Evolutionary conservation across 1,140 invertebrate species (phyloP).

Genomic region (Harpegnathos saltator): DNA sequence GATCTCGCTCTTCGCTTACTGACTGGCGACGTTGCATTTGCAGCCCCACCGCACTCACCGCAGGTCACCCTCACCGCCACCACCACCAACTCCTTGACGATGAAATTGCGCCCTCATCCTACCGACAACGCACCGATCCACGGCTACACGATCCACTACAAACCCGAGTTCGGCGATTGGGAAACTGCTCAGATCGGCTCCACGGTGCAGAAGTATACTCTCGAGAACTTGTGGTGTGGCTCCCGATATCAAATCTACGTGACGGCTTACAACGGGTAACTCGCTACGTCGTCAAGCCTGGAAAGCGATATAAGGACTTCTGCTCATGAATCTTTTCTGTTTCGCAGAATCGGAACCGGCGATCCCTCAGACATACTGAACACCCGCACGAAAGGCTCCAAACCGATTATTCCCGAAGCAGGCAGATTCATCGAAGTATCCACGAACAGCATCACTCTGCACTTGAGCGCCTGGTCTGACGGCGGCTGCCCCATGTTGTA

Average conservation of each 20-base stretch:
- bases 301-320: no score
- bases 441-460: conserved; percentile 95
- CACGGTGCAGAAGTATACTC: conserved; percentile 92
- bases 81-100: conserved; percentile 93
- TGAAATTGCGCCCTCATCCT: conserved; percentile 92
- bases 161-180: conserved; percentile 97
- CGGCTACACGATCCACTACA: conserved; percentile 96
- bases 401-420: conserved; percentile 95
- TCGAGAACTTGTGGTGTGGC: conserved; percentile 95
- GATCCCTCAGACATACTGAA: conserved; percentile 95
- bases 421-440: conserved; percentile 96
- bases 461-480: conserved; percentile 96
- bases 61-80: conserved; percentile 92
- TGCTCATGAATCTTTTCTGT: not conserved
- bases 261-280: conserved; percentile 95
- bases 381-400: conserved; percentile 94
- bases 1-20: not conserved
- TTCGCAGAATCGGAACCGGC: conserved; percentile 93
- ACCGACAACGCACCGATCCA: conserved; percentile 91
- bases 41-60: conserved; percentile 94
- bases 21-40: conserved; percentile 49
- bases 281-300: no score
- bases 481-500: conserved; percentile 98
- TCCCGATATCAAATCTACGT: conserved; percentile 97
- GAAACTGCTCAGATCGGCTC: conserved; percentile 92